Evolutionary conservation across 2,888 invertebrate species (phyloP).

Genomic region (Drosophila pegasa): DNA sequence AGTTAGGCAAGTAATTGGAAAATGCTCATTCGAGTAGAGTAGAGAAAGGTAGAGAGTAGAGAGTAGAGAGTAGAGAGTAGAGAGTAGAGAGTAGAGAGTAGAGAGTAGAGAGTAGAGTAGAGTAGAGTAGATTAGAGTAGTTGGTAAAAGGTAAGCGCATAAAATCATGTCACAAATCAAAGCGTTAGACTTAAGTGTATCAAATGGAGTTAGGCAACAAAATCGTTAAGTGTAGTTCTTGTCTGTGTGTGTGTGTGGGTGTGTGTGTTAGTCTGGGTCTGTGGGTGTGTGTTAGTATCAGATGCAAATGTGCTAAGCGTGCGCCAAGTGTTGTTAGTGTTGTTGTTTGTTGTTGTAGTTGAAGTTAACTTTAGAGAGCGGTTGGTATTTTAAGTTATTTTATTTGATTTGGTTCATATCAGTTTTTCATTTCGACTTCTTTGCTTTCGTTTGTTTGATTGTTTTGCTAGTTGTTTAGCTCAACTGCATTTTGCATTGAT

Average conservation of each 20-base stretch:
- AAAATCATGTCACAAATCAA: constrained; percentile 56
- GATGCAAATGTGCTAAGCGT: constrained; percentile 77
- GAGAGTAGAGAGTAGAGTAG: constrained; percentile 17
- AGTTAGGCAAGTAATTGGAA: constrained; percentile 62
- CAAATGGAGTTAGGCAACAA: constrained; percentile 30
- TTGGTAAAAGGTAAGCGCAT: constrained; percentile 56
- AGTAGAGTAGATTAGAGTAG: constrained; percentile 32
- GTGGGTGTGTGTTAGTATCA: constrained; percentile 37
- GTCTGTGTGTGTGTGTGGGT: constrained; percentile 30
- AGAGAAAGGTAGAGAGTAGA: too few relatives aligned
- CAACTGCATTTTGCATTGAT: constrained; percentile 65
- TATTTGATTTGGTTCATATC: constrained; percentile 29
- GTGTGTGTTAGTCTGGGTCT: constrained; percentile 18
- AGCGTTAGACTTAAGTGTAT: constrained; percentile 44
- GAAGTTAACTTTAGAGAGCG: constrained; percentile 47
- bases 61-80: constrained; percentile 2
- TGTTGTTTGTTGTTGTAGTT: constrained; percentile 38
- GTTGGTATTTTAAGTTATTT: constrained; percentile 24
- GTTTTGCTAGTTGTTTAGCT: constrained; percentile 52
- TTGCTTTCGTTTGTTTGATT: constrained; percentile 32
- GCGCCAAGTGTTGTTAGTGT: constrained; percentile 58
- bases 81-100: constrained; percentile 8
- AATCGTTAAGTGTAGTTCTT: constrained; percentile 26
- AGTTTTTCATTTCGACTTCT: constrained; percentile 41
- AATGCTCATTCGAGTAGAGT: constrained; percentile 69